Percentiles rank a stretch among this genome's conserved stretches.
phyloP scores from a whole-genome alignment of 2,113 vertebrate genomes.

The Pyrgilauda ruficollis region DNA sequence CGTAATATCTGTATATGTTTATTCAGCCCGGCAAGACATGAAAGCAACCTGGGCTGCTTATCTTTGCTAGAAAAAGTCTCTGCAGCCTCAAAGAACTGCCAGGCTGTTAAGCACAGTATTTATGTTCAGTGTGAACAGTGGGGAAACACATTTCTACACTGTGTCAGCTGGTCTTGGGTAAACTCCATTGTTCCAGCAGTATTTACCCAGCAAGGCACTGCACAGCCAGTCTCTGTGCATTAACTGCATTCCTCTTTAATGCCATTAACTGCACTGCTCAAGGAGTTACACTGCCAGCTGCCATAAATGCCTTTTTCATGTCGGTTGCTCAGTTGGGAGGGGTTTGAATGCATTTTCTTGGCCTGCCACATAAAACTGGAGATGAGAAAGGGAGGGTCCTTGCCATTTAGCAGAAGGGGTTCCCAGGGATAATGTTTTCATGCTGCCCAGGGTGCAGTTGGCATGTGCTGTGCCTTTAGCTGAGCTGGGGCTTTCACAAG shows the following conservation, averaged over 20 bases:
- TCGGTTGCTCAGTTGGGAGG: not conserved
- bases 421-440: not conserved
- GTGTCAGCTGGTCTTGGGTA: conserved; percentile 1
- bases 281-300: not conserved
- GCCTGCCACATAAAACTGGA: not conserved
- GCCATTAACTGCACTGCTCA: not conserved
- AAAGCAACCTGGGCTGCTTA: not conserved
- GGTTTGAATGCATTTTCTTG: not conserved
- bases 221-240: not conserved
- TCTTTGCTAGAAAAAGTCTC: not conserved
- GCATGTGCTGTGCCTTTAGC: not conserved
- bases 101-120: not conserved
- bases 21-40: not conserved
- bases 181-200: not conserved
- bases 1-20: not conserved
- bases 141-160: not conserved
- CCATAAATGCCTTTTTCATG: not conserved
- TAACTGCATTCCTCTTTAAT: not conserved
- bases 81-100: not conserved
- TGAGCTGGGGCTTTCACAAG: not conserved
- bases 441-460: not conserved
- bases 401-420: not conserved
- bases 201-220: not conserved
- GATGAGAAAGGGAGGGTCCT: not conserved
- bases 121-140: not conserved